phyloP scores from a whole-genome alignment of 1,140 invertebrate genomes.

The Hydropsyche tenuis region DNA sequence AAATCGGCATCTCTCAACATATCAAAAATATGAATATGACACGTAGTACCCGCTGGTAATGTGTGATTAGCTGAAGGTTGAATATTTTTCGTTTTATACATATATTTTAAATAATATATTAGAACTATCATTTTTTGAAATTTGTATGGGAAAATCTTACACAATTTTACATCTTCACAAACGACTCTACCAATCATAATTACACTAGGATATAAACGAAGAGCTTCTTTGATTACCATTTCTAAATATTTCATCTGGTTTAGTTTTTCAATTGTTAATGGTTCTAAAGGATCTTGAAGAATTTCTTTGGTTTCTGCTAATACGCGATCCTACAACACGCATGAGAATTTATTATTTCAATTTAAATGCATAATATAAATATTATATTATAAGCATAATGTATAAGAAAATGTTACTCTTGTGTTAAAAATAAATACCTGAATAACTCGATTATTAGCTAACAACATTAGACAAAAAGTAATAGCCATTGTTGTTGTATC shows the following conservation, averaged over 20 bases:
- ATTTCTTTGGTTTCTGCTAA: slow-evolving; percentile 71
- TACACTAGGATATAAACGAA: slow-evolving; percentile 75
- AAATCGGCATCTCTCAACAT: slow-evolving; percentile 34
- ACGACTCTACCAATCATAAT: slow-evolving; percentile 71
- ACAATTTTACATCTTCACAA: slow-evolving; percentile 65
- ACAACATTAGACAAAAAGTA: slow-evolving; percentile 48
- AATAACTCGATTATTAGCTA: slow-evolving; percentile 50
- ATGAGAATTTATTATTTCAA: neutral
- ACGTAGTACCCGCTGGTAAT: slow-evolving; percentile 29
- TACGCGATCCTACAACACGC: slow-evolving; percentile 52
- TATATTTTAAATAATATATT: no score
- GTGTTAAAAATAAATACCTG: slow-evolving; percentile 45
- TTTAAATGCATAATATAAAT: neutral
- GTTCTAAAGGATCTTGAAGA: slow-evolving; percentile 63
- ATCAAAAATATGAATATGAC: slow-evolving; percentile 41
- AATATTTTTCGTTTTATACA: no score
- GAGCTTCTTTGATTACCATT: slow-evolving; percentile 72
- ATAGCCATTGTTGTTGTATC: slow-evolving; percentile 51
- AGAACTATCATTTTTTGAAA: no score
- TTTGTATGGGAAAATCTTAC: slow-evolving; percentile 55
- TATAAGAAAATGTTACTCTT: neutral
- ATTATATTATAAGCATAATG: neutral
- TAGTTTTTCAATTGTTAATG: slow-evolving; percentile 67
- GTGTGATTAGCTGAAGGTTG: slow-evolving; percentile 29
- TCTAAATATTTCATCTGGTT: slow-evolving; percentile 75